Conservation (phyloP, 1,140 invertebrate species). For the Chionoecetes opilio region DNA sequence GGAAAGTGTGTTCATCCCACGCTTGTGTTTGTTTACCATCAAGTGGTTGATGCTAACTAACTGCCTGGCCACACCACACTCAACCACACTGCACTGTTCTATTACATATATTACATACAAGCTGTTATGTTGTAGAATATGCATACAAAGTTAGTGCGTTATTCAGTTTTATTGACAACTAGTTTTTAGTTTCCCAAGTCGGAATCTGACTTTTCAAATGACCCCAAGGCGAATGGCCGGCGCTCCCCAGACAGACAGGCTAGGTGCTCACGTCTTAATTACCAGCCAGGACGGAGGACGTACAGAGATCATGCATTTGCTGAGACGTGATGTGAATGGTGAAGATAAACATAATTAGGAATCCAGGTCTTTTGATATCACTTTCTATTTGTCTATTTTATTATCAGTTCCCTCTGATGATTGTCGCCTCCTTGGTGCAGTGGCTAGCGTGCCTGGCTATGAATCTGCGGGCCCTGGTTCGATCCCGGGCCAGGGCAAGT, state of each 20-base stretch:
- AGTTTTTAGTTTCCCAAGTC: background rate
- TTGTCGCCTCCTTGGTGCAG: too few relatives aligned
- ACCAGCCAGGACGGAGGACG: background rate
- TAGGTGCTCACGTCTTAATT: background rate
- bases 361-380: too few relatives aligned
- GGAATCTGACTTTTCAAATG: constrained; percentile 7
- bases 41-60: constrained; percentile 59
- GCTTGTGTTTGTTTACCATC: constrained; percentile 67
- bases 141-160: background rate
- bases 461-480: too few relatives aligned
- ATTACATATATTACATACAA: too few relatives aligned
- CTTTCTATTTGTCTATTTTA: too few relatives aligned
- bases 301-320: too few relatives aligned
- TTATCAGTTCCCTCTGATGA: too few relatives aligned
- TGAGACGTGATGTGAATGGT: too few relatives aligned
- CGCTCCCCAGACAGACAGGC: background rate
- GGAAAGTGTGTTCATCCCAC: constrained; percentile 54
- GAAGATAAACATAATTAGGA: too few relatives aligned
- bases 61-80: background rate
- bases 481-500: too few relatives aligned
- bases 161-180: background rate
- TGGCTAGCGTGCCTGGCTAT: too few relatives aligned
- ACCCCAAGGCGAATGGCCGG: background rate
- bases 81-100: background rate
- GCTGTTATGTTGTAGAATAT: background rate